Evolutionary conservation across 2,797 vertebrate genomes (phyloP).

Genomic region (Pipistrellus kuhlii): DNA sequence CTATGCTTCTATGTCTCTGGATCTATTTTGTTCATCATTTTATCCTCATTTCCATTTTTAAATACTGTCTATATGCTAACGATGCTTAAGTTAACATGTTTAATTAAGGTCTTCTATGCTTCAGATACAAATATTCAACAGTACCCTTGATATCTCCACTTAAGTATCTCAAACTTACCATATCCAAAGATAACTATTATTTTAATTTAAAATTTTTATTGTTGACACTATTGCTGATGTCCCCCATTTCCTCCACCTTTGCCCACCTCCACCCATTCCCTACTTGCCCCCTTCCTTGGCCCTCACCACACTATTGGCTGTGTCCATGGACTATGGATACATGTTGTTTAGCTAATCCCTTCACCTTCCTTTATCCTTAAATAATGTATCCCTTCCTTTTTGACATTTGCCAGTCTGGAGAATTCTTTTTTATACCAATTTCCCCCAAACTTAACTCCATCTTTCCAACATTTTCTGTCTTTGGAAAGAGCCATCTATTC

Average conservation of each 20-base stretch:
- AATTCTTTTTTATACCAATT: not conserved
- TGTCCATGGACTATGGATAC: not conserved
- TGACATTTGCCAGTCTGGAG: not conserved
- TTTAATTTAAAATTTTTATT: not conserved
- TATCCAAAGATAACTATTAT: not conserved
- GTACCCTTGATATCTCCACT: not conserved
- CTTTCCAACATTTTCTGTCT: not conserved
- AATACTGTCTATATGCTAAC: not conserved
- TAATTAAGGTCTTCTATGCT: not conserved
- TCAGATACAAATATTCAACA: not conserved
- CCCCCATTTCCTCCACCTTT: not conserved
- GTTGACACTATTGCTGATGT: not conserved
- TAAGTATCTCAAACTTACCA: not conserved
- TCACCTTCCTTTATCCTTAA: not conserved
- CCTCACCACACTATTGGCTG: not conserved
- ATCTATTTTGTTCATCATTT: too few species aligned
- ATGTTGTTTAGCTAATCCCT: not conserved
- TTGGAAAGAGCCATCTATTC: not conserved
- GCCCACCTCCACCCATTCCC: not conserved
- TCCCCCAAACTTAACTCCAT: not conserved
- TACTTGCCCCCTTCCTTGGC: not conserved
- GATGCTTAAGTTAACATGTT: not conserved
- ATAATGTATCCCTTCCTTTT: not conserved
- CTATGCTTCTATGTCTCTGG: too few species aligned
- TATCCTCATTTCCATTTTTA: not conserved